Evolutionary conservation across 2,113 vertebrate genomes (phyloP).

Genomic region (Tretioscincus oriximinensis): DNA sequence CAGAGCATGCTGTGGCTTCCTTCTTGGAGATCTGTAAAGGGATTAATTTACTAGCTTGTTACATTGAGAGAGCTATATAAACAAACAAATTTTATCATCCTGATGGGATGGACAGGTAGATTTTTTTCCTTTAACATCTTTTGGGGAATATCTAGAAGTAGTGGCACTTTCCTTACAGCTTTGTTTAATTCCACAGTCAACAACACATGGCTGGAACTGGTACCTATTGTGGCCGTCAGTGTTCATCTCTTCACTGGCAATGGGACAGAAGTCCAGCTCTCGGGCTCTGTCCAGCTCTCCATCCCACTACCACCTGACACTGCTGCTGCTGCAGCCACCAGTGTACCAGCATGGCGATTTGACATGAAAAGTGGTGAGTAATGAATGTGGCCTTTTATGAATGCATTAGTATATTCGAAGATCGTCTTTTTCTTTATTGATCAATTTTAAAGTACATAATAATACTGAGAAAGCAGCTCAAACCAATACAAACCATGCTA

Average conservation of each 20-base stretch:
- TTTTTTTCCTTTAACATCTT: not conserved
- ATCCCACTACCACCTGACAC: constrained; percentile 83
- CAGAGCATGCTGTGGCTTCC: not conserved
- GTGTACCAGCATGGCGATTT: constrained; percentile 88
- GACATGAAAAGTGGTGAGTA: constrained; percentile 83
- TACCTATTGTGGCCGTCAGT: constrained; percentile 81
- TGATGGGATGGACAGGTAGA: not conserved
- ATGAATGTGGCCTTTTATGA: not conserved
- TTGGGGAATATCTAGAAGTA: not conserved
- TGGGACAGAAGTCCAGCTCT: constrained; percentile 77
- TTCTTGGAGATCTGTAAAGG: too few species aligned
- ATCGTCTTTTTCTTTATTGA: too few species aligned
- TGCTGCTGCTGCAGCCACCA: constrained; percentile 76
- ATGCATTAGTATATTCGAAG: not conserved
- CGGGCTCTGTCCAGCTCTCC: constrained; percentile 82
- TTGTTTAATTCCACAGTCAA: constrained; percentile 67
- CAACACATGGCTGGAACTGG: constrained; percentile 83
- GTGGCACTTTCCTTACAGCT: not conserved
- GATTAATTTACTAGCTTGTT: too few species aligned
- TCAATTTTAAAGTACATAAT: too few species aligned
- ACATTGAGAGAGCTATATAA: too few species aligned
- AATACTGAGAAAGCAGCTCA: too few species aligned
- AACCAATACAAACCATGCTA: too few species aligned
- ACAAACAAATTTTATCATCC: not conserved
- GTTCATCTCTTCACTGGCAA: constrained; percentile 85